Evolutionary conservation across 2,113 vertebrate genomes (phyloP).

Genomic region (Peromyscus maniculatus): DNA sequence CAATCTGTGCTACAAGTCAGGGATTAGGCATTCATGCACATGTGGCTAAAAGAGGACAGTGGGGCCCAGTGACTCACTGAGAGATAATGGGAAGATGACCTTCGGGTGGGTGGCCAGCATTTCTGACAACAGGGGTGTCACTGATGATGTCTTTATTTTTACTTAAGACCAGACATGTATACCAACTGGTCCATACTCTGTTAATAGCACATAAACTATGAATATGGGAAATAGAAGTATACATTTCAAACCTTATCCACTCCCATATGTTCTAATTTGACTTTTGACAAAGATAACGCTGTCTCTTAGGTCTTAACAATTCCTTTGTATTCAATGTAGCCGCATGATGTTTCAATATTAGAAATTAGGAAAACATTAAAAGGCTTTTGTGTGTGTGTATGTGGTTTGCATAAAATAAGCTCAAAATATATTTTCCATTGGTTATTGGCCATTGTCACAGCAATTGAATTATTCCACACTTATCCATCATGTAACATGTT

Average conservation of each 20-base stretch:
- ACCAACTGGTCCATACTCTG: background rate
- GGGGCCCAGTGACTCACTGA: background rate
- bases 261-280: conserved; percentile 39
- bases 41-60: background rate
- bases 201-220: background rate
- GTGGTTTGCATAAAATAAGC: conserved; percentile 49
- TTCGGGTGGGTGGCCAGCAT: background rate
- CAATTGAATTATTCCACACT: conserved; percentile 57
- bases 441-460: conserved; percentile 63
- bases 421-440: conserved; percentile 60
- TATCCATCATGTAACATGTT: conserved; percentile 47
- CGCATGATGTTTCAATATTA: conserved; percentile 63
- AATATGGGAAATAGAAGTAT: background rate
- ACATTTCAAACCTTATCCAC: conserved; percentile 24
- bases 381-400: conserved; percentile 57
- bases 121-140: background rate
- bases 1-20: accelerated
- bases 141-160: background rate
- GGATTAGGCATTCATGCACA: background rate
- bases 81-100: background rate
- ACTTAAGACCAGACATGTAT: background rate
- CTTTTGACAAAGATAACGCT: conserved; percentile 16
- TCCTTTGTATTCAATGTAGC: background rate
- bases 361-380: conserved; percentile 54
- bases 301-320: background rate